Percentiles rank a stretch among this genome's conserved stretches.
phyloP scores from a whole-genome alignment of 1,140 invertebrate genomes.

The Drosophila ambigua region DNA sequence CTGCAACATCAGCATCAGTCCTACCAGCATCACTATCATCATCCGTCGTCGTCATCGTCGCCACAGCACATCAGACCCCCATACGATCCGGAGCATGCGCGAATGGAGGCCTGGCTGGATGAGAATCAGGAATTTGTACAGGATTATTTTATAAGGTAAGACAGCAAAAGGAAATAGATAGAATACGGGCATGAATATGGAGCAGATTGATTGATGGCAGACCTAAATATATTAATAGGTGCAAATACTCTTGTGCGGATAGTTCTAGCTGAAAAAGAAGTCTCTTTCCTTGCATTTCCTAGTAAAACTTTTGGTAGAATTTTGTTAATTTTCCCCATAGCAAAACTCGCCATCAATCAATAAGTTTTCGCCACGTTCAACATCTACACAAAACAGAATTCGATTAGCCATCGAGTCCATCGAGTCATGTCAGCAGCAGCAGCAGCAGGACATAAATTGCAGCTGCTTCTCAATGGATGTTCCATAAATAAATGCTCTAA shows the following conservation, averaged over 20 bases:
- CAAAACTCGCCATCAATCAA: too few species aligned
- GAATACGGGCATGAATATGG: too few species aligned
- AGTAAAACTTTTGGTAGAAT: too few species aligned
- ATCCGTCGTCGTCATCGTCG: slow-evolving; percentile 76
- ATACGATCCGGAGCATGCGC: slow-evolving; percentile 93
- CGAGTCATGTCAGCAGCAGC: too few species aligned
- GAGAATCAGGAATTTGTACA: slow-evolving; percentile 97
- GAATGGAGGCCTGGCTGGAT: slow-evolving; percentile 96
- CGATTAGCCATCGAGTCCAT: slow-evolving; percentile 1
- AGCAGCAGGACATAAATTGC: slow-evolving; percentile 30
- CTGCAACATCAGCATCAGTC: slow-evolving; percentile 48
- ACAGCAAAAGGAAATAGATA: not conserved
- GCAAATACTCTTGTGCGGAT: too few species aligned
- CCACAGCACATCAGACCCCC: slow-evolving; percentile 83
- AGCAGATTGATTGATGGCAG: too few species aligned
- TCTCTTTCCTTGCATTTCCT: too few species aligned
- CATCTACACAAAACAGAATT: not conserved
- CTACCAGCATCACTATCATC: slow-evolving; percentile 61
- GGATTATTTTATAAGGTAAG: slow-evolving; percentile 96
- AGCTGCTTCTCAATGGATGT: slow-evolving; percentile 12
- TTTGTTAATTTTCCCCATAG: too few species aligned
- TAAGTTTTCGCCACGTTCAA: too few species aligned
- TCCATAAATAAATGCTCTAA: slow-evolving; percentile 16
- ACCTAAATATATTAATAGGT: too few species aligned
- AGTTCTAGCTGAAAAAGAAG: too few species aligned